A percentile compares a stretch with the other conserved stretches of the same genome.
phyloP scores from a whole-genome alignment of 2,888 invertebrate species.

The Agonopterix alstromeriana region DNA sequence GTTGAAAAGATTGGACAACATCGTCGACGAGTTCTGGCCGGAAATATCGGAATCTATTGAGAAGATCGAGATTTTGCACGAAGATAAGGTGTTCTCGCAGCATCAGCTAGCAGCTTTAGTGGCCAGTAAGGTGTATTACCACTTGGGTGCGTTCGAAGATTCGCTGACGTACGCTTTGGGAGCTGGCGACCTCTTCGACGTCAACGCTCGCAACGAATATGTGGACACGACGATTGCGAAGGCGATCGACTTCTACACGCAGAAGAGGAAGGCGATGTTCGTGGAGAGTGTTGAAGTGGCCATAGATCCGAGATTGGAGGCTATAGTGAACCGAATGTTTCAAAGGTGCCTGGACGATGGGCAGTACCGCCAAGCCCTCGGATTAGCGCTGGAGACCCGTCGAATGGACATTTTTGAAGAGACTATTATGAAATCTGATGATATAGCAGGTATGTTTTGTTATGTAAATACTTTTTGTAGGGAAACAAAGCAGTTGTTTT shows the following conservation, averaged over 20 bases:
- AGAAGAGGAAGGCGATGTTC: slow-evolving; percentile 85
- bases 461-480: neutral
- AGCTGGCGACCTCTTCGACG: slow-evolving; percentile 96
- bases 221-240: slow-evolving; percentile 98
- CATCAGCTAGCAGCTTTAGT: slow-evolving; percentile 96
- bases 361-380: slow-evolving; percentile 96
- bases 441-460: slow-evolving; percentile 79
- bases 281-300: slow-evolving; percentile 76
- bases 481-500: too few species aligned
- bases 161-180: slow-evolving; percentile 98
- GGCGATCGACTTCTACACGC: slow-evolving; percentile 97
- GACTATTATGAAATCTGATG: slow-evolving; percentile 94
- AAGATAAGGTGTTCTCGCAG: slow-evolving; percentile 91
- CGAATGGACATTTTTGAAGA: slow-evolving; percentile 98
- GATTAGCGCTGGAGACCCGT: slow-evolving; percentile 96
- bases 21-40: slow-evolving; percentile 99
- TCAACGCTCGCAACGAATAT: slow-evolving; percentile 95
- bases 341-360: slow-evolving; percentile 95
- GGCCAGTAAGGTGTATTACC: slow-evolving; percentile 98
- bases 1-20: slow-evolving; percentile 91
- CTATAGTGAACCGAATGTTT: slow-evolving; percentile 98
- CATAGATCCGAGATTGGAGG: slow-evolving; percentile 90
- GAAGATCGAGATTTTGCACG: slow-evolving; percentile 97
- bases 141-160: slow-evolving; percentile 97
- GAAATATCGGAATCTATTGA: slow-evolving; percentile 98